These are phyloP conservation scores for Neodiprion virginianus DNA, from an alignment of 1,140 invertebrate genomes.

Conservation along the genomic window DNA sequence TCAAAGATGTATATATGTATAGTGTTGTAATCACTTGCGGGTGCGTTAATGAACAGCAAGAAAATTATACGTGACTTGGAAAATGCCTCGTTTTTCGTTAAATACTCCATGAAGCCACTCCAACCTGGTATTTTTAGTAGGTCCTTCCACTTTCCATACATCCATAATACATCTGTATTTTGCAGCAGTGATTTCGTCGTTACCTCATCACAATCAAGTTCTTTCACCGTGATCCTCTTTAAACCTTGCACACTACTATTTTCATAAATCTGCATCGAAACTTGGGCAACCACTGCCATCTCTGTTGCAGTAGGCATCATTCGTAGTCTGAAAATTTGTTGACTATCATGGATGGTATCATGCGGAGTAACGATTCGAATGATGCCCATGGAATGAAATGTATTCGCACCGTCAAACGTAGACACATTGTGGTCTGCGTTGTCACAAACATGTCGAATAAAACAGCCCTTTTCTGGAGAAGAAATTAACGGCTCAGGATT, in stretches of 20 bases:
- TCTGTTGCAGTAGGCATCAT: neutral
- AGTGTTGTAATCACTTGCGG: conserved; percentile 27
- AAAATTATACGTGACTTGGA: conserved; percentile 23
- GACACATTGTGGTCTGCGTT: conserved; percentile 26
- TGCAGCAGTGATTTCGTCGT: neutral
- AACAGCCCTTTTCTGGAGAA: conserved; percentile 22
- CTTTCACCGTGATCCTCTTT: conserved; percentile 4
- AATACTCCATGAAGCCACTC: conserved; percentile 39
- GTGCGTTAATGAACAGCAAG: conserved; percentile 31
- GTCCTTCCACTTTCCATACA: conserved; percentile 35
- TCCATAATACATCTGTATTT: conserved; percentile 38
- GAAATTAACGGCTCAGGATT: conserved; percentile 15
- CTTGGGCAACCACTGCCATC: neutral
- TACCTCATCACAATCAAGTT: conserved; percentile 13
- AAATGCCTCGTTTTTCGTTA: conserved; percentile 29
- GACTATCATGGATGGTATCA: conserved; percentile 33
- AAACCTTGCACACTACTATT: conserved; percentile 1
- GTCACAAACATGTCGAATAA: conserved; percentile 44
- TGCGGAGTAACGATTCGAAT: conserved; percentile 47
- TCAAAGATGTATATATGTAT: conserved; percentile 30
- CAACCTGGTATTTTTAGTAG: conserved; percentile 32
- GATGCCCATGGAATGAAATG: conserved; percentile 34
- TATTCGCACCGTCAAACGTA: conserved; percentile 31
- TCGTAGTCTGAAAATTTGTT: neutral
- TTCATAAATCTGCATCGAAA: neutral